Evolutionary conservation across 2,888 invertebrate genomes (phyloP), one percentile per base, ranked within the genome.

Genomic region (Aphidoletes aphidimyza): DNA sequence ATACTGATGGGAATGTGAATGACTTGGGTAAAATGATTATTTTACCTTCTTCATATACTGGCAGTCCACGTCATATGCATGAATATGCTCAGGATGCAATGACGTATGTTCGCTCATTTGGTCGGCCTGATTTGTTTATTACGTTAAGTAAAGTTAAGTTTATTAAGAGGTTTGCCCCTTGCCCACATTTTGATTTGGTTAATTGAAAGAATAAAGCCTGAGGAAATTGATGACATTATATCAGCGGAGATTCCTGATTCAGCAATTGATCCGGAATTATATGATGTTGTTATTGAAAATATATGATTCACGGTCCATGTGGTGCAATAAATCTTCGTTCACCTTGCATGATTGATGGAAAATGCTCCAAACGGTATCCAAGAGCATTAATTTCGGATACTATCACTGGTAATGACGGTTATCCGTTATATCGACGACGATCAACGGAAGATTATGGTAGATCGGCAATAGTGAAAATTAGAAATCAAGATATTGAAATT

Each of bases 231-330:
- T 85, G 37, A 83, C 30, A n/a, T 86, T 6, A 86, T 87, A 26
- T 85, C 84, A 26, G 85, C 86, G 11, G 86, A 86, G 85, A 84
- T 88, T 85, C 88, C 88, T 86, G 86, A 88, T 87, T 85, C 84
- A 11, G 47, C 85, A 8, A 86, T 37, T 22, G 88, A 89, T 86
- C 88, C 85, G 85, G 69, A 85, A 49, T 86, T 88, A 42, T 86
- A 85, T 86, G 87, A 87, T 30, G 85, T 88, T 85, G 86, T 89
- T 83, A 86, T 54, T 83, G 85, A 78, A 85, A 87, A 87, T 86
- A n/a, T n/a, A 86, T 88, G 87, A 87, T 88, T 54, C 89, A 89
- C 86, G 88, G 89, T 6, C 88, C 89, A 17, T 89, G 89, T 86
- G 88, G 88, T 11, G 42, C 22, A 17, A 84, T 87, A 17, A 89